These are phyloP conservation scores for Pterophyllum scalare DNA, from an alignment of 2,113 vertebrate species.

Conservation along the genomic window DNA sequence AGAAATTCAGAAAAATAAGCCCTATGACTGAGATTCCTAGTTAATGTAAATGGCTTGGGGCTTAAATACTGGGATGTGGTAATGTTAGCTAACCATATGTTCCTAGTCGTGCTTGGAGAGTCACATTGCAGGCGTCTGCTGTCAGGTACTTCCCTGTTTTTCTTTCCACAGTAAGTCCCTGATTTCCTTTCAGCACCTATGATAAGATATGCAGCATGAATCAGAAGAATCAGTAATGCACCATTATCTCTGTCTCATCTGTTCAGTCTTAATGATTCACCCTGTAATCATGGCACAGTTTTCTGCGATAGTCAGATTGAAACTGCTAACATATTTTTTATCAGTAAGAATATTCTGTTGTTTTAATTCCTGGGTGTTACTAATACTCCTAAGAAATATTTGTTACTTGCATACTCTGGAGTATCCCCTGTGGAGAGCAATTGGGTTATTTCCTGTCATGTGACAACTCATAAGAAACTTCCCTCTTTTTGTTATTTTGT, in stretches of 20 bases:
- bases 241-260: fast-evolving
- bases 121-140: background rate
- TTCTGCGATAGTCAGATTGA: background rate
- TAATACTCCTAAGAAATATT: fast-evolving
- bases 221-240: background rate
- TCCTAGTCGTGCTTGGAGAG: background rate
- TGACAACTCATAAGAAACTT: background rate
- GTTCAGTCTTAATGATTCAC: background rate
- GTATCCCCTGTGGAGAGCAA: background rate
- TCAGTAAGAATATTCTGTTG: background rate
- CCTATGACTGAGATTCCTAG: background rate
- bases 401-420: background rate
- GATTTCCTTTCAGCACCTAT: background rate
- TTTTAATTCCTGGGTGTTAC: background rate
- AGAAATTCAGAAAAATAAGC: background rate
- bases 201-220: fast-evolving
- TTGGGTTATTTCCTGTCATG: constrained; percentile 31
- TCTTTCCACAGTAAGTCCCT: background rate
- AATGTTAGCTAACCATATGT: background rate
- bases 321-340: background rate
- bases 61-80: background rate
- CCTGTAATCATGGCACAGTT: background rate
- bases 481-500: fast-evolving
- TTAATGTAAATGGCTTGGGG: background rate
- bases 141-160: constrained; percentile 27